These are phyloP conservation scores for Ceyx cyanopectus DNA, from an alignment of 2,113 vertebrate species.

Conservation along the genomic window DNA sequence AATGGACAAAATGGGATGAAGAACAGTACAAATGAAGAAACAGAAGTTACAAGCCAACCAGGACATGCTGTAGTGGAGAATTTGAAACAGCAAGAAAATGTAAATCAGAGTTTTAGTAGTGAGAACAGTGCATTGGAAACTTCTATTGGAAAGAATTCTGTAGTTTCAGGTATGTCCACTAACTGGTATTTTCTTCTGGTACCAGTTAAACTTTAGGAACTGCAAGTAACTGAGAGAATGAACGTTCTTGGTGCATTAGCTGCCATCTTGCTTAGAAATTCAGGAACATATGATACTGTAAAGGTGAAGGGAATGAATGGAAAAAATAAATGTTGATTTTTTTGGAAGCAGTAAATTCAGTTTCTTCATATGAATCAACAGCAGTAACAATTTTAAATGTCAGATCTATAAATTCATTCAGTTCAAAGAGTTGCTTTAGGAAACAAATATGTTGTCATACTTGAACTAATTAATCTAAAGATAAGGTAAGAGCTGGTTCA, in stretches of 20 bases:
- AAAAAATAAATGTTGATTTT: neutral
- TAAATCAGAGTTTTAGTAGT: neutral
- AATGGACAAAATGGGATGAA: neutral
- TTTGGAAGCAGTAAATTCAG: neutral
- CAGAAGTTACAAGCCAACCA: neutral
- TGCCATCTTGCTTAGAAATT: neutral
- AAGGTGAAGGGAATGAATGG: neutral
- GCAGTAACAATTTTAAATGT: neutral
- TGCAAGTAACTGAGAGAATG: neutral
- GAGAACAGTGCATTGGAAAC: constrained; percentile 24
- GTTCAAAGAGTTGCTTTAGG: neutral
- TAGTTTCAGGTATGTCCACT: constrained; percentile 63
- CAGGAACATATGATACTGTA: neutral
- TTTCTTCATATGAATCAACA: neutral
- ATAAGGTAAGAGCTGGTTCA: neutral
- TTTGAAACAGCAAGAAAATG: neutral
- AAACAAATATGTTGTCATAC: neutral
- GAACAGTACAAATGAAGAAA: neutral
- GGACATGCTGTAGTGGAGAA: neutral
- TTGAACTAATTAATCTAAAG: neutral
- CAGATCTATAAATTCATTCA: neutral
- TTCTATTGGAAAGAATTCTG: constrained; percentile 35
- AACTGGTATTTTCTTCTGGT: neutral
- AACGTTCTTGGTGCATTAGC: neutral
- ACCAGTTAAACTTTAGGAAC: neutral